phyloP scores from a whole-genome alignment of 2,113 vertebrate genomes.

The Chaetodon auriga region DNA sequence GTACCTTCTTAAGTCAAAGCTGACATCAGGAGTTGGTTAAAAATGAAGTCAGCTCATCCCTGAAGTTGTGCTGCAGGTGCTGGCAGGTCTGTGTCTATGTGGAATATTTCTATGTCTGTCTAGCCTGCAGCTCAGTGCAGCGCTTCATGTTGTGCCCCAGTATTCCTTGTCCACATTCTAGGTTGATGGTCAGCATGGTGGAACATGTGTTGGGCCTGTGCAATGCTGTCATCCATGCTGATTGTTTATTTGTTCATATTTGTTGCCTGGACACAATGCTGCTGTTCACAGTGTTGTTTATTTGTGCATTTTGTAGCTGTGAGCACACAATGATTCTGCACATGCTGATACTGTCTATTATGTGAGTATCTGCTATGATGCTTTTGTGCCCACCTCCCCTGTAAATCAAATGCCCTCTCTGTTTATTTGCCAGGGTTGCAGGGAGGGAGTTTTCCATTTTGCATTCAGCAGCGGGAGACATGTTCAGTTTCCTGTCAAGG shows the following conservation, averaged over 20 bases:
- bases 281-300: background rate
- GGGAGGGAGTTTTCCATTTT: conserved; percentile 11
- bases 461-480: conserved; percentile 15
- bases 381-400: background rate
- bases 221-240: background rate
- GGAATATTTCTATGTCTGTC: conserved; percentile 1
- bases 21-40: conserved; percentile 29
- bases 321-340: background rate
- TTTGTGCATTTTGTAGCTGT: conserved; percentile 20
- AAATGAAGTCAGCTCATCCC: conserved; percentile 23
- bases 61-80: conserved; percentile 21
- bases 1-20: conserved; percentile 21
- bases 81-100: background rate
- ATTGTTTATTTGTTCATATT: conserved; percentile 18
- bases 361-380: conserved; percentile 28
- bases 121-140: conserved; percentile 14
- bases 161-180: conserved; percentile 1
- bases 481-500: conserved; percentile 5
- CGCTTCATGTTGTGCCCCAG: background rate
- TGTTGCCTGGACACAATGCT: background rate
- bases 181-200: background rate
- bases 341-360: conserved; percentile 12
- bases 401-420: conserved; percentile 40
- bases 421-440: conserved; percentile 36
- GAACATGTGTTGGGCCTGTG: background rate